Conservation (phyloP, 2,113 vertebrate species). For the Hyla sarda region DNA sequence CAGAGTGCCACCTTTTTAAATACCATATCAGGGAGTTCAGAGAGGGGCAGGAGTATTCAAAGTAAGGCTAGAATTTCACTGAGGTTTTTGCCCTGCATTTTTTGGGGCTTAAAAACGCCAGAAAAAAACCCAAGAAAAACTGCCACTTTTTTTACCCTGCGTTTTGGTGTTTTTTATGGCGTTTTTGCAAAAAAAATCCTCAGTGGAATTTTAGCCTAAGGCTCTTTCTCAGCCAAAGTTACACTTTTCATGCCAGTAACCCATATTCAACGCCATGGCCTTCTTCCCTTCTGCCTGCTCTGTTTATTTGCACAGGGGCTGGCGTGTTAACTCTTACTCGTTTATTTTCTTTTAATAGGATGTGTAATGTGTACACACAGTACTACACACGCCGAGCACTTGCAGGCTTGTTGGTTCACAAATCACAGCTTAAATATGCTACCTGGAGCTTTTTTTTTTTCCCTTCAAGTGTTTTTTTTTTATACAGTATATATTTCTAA, state of each 20-base stretch:
- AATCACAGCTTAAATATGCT: slow-evolving; percentile 34
- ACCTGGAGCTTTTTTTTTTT: slow-evolving; percentile 20
- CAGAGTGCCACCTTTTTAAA: too few species aligned
- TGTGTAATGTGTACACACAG: slow-evolving; percentile 55
- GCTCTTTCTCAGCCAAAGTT: slow-evolving; percentile 30
- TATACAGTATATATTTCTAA: background rate
- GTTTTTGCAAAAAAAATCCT: too few species aligned
- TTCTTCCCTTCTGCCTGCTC: slow-evolving; percentile 63
- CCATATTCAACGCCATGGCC: slow-evolving; percentile 66
- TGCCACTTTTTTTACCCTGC: too few species aligned
- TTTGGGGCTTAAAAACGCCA: too few species aligned
- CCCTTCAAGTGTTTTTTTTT: background rate
- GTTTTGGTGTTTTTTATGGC: too few species aligned
- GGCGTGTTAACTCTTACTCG: slow-evolving; percentile 45
- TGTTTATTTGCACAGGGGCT: slow-evolving; percentile 59
- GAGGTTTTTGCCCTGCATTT: too few species aligned
- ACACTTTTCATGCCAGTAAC: background rate
- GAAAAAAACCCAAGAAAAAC: too few species aligned
- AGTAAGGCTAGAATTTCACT: too few species aligned
- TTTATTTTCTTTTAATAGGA: slow-evolving; percentile 40
- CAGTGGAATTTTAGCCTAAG: too few species aligned
- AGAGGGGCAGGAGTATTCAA: slow-evolving; percentile 13
- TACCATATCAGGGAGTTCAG: background rate
- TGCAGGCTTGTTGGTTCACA: slow-evolving; percentile 16
- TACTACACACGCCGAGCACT: slow-evolving; percentile 25